Conservation (phyloP, 2,113 vertebrate species). For the Callithrix jacchus region DNA sequence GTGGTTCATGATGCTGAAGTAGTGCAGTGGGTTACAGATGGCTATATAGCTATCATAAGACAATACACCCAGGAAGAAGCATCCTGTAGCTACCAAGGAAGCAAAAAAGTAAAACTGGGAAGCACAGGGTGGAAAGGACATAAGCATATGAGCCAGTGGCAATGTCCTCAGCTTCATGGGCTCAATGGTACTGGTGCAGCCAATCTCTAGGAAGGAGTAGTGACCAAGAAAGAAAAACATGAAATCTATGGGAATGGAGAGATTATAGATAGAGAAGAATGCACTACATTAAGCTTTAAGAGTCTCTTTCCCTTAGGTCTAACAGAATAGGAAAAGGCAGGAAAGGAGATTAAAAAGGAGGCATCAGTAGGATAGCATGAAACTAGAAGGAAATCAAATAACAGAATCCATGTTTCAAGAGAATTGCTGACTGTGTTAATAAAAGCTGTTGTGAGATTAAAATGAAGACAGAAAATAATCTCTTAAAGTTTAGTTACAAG, state of each 20-base stretch:
- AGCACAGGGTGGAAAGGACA: slow-evolving; percentile 57
- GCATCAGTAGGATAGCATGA: background rate
- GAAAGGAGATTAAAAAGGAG: background rate
- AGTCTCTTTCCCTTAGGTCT: background rate
- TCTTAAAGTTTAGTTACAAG: slow-evolving; percentile 15
- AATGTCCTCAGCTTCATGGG: slow-evolving; percentile 43
- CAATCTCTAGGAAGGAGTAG: slow-evolving; percentile 63
- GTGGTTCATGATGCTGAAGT: slow-evolving; percentile 43
- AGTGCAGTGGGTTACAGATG: slow-evolving; percentile 59
- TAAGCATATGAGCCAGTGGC: slow-evolving; percentile 12
- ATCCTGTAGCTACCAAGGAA: slow-evolving; percentile 38
- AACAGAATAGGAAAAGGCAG: background rate
- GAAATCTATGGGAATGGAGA: background rate
- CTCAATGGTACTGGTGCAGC: slow-evolving; percentile 46
- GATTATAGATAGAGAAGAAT: background rate
- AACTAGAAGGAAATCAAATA: background rate
- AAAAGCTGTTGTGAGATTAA: background rate
- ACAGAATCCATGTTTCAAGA: background rate
- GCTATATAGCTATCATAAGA: slow-evolving; percentile 52
- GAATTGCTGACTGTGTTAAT: background rate
- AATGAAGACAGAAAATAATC: background rate
- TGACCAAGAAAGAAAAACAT: slow-evolving; percentile 68
- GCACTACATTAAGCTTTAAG: background rate
- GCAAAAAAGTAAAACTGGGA: slow-evolving; percentile 65
- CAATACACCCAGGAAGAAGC: slow-evolving; percentile 56